Conservation (phyloP, 2,888 invertebrate species). For the Latrodectus elegans region DNA sequence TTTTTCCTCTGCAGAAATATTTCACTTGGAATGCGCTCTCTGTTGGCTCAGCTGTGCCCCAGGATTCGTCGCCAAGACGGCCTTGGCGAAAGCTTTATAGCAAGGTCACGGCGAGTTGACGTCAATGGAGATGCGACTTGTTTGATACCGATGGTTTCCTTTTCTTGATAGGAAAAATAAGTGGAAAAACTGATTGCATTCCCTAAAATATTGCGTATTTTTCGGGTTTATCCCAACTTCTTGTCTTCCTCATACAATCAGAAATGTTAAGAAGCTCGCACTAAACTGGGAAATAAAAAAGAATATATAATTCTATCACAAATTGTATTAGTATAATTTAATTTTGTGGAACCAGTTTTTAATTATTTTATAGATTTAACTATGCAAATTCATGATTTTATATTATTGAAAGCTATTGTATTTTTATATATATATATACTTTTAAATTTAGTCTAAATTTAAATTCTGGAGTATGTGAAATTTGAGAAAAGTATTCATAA, state of each 20-base stretch:
- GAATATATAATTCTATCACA: neutral
- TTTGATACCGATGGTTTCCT: neutral
- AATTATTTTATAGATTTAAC: no score
- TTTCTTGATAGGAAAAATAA: neutral
- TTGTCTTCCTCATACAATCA: neutral
- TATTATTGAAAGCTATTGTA: no score
- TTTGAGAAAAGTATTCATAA: no score
- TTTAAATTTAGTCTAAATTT: no score
- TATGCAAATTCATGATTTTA: no score
- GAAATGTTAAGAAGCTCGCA: neutral
- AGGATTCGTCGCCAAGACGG: conserved; percentile 60
- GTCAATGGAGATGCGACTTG: conserved; percentile 30
- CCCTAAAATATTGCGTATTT: neutral
- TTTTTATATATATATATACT: no score
- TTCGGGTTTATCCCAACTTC: neutral
- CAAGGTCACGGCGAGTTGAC: conserved; percentile 68
- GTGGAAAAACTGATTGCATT: neutral
- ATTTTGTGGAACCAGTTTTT: no score
- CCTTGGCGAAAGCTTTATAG: conserved; percentile 58
- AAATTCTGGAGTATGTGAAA: no score
- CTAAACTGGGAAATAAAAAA: neutral
- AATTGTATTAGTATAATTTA: no score
- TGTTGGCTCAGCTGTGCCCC: conserved; percentile 56
- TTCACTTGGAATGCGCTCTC: neutral
- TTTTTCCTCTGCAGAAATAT: neutral